Evolutionary conservation across 2,113 vertebrate species (phyloP).

Genomic region (Pomatorhinus ruficollis): DNA sequence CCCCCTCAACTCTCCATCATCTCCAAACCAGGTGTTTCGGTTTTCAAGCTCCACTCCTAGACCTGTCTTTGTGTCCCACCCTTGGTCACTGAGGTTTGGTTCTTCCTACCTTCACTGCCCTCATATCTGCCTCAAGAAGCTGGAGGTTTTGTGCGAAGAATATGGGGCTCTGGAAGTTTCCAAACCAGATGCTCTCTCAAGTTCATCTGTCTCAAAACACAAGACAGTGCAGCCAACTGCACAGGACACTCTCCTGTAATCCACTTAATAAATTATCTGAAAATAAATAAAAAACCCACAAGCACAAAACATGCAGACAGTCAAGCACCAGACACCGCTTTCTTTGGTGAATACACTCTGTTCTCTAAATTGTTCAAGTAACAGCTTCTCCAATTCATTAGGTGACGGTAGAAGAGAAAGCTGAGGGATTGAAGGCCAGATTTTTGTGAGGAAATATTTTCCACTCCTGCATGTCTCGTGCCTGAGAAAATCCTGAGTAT

Average conservation of each 20-base stretch:
- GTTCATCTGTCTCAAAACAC: neutral
- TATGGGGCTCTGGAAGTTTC: conserved; percentile 26
- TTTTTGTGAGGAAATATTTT: conserved; percentile 41
- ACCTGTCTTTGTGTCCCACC: neutral
- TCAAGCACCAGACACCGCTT: conserved; percentile 56
- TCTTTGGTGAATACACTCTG: conserved; percentile 80
- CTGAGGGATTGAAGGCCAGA: conserved; percentile 63
- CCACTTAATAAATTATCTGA: conserved; percentile 76
- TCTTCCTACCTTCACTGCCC: neutral
- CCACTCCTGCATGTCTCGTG: conserved; percentile 66
- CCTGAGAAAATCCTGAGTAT: conserved; percentile 79
- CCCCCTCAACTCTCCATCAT: neutral
- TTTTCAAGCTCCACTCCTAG: neutral
- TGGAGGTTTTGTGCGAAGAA: conserved; percentile 45
- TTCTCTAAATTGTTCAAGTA: conserved; percentile 72
- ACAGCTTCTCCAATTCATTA: conserved; percentile 44
- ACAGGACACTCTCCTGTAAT: conserved; percentile 49
- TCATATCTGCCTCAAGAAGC: neutral
- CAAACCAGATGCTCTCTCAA: conserved; percentile 37
- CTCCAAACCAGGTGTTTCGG: neutral
- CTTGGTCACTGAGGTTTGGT: neutral
- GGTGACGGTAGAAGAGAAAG: conserved; percentile 47
- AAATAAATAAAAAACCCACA: conserved; percentile 77
- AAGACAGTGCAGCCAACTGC: conserved; percentile 16
- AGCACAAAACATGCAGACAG: conserved; percentile 69